Evolutionary conservation across 2,888 invertebrate genomes (phyloP).

Genomic region (Troides aeacus): DNA sequence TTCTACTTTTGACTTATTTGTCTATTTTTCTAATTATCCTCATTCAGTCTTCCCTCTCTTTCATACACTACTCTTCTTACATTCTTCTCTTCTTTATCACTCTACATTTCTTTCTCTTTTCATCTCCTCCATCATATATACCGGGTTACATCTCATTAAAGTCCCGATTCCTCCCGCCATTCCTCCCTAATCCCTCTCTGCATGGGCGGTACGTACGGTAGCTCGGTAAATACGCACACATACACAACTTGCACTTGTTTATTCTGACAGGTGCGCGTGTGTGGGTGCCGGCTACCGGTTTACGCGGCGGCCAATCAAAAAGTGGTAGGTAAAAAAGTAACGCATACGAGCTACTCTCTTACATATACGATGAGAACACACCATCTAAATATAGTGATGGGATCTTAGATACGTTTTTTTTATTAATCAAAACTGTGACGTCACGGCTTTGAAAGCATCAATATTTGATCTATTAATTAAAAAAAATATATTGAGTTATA

Average conservation of each 20-base stretch:
- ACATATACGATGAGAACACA: neutral
- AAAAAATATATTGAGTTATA: neutral
- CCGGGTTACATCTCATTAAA: conserved; percentile 4
- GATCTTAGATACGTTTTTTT: neutral
- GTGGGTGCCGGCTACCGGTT: conserved; percentile 70
- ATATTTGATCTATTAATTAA: neutral
- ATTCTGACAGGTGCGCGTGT: conserved; percentile 39
- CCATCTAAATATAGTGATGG: neutral
- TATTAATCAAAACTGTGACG: neutral
- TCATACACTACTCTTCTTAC: no score
- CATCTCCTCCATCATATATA: no score
- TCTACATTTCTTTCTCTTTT: no score
- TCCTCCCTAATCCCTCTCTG: conserved; percentile 44
- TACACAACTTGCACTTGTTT: conserved; percentile 39
- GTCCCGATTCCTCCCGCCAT: conserved; percentile 22
- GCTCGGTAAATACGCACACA: conserved; percentile 50
- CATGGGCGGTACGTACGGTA: conserved; percentile 56
- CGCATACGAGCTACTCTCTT: conserved; percentile 21
- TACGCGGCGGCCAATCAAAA: conserved; percentile 75
- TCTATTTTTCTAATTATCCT: no score
- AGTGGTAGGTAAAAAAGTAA: conserved; percentile 41
- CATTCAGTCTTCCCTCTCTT: no score
- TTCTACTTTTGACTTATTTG: no score
- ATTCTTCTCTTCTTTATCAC: no score
- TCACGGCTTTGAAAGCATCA: neutral